phyloP scores from a whole-genome alignment of 2,113 vertebrate species.

The Lepisosteus oculatus region DNA sequence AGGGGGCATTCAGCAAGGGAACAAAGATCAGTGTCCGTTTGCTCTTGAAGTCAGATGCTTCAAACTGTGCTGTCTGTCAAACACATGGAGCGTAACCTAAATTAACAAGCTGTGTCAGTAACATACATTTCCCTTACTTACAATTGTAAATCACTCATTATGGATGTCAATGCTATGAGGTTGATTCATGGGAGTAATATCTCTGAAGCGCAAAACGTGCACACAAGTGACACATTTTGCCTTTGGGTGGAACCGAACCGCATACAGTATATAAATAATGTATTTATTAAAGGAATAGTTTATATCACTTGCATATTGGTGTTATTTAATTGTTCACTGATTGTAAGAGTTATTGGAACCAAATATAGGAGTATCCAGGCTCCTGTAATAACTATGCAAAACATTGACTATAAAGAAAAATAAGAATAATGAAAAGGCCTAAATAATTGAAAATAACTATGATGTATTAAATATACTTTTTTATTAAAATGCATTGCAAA shows the following conservation, averaged over 20 bases:
- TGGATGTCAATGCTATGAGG: slow-evolving; percentile 21
- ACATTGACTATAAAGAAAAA: not conserved
- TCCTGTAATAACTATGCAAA: slow-evolving; percentile 18
- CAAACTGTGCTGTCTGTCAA: slow-evolving; percentile 31
- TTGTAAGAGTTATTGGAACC: slow-evolving; percentile 9
- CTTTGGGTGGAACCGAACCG: not conserved
- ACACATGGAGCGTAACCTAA: slow-evolving; percentile 37
- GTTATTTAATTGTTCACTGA: not conserved
- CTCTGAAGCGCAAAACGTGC: slow-evolving; percentile 3
- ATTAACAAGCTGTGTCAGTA: slow-evolving; percentile 42
- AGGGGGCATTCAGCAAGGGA: slow-evolving; percentile 34
- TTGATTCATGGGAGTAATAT: slow-evolving; percentile 25
- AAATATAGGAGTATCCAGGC: slow-evolving; percentile 27
- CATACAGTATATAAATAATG: slow-evolving; percentile 28
- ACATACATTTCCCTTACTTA: slow-evolving; percentile 57
- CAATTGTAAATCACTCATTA: slow-evolving; percentile 28
- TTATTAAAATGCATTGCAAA: slow-evolving; percentile 5
- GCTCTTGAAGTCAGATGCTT: slow-evolving; percentile 45
- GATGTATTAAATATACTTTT: slow-evolving; percentile 37
- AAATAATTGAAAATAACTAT: no score
- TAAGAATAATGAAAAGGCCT: no score
- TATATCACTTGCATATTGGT: not conserved
- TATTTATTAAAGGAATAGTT: slow-evolving; percentile 22
- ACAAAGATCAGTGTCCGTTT: slow-evolving; percentile 48
- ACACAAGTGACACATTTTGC: slow-evolving; percentile 11